Conservation (phyloP, 2,113 vertebrate genomes). For the Aptenodytes forsteri region DNA sequence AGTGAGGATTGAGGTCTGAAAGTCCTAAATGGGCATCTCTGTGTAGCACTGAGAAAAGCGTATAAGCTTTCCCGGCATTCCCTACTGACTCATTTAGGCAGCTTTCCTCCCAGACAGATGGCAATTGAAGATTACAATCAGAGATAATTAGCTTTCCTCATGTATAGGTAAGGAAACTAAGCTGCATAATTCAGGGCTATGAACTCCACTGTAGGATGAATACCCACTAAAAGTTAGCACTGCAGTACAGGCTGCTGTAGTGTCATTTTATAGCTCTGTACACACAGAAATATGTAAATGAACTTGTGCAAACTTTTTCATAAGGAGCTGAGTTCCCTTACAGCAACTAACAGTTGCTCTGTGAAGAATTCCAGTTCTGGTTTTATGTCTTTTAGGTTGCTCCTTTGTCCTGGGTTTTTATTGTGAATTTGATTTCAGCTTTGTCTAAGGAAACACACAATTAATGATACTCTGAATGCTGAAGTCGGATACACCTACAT, state of each 20-base stretch:
- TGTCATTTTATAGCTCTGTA: background rate
- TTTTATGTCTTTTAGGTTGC: background rate
- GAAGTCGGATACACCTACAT: background rate
- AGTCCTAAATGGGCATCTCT: background rate
- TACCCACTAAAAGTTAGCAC: background rate
- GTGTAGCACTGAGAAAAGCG: background rate
- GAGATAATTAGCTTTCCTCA: conserved; percentile 18
- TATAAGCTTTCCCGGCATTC: background rate
- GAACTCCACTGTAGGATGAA: background rate
- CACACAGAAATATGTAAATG: background rate
- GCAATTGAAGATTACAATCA: conserved; percentile 21
- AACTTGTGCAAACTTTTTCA: background rate
- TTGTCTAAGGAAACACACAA: background rate
- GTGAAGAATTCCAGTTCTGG: background rate
- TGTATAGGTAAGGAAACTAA: background rate
- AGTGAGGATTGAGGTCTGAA: background rate
- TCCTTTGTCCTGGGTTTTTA: background rate
- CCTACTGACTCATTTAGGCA: background rate
- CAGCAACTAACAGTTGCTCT: background rate
- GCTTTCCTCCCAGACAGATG: conserved; percentile 52
- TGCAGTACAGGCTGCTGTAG: background rate
- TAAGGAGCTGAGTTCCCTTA: background rate
- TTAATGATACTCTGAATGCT: background rate
- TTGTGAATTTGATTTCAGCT: background rate
- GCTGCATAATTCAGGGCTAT: background rate